Percentiles rank a stretch among this genome's conserved stretches.
phyloP scores from a whole-genome alignment of 2,888 invertebrate species.

The Caenorhabditis angaria region DNA sequence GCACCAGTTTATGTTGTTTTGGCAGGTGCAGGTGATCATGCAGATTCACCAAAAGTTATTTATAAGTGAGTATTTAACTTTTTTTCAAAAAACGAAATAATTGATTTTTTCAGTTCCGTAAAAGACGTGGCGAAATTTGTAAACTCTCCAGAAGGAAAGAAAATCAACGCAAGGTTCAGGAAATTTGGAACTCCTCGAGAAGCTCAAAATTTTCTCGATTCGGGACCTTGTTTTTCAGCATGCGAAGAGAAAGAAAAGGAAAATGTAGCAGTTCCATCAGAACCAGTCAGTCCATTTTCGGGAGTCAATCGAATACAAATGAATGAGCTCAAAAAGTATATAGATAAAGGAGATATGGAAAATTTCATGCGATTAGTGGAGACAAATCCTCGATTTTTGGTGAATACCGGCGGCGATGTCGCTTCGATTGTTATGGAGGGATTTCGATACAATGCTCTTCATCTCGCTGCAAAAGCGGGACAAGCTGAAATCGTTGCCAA shows the following conservation, averaged over 20 bases:
- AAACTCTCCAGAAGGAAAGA: slow-evolving; percentile 53
- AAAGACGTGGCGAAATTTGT: slow-evolving; percentile 56
- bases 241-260: not conserved
- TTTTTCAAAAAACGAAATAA: not conserved
- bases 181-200: slow-evolving; percentile 47
- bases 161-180: slow-evolving; percentile 48
- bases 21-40: slow-evolving; percentile 33
- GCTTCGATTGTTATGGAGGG: slow-evolving; percentile 57
- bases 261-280: not conserved
- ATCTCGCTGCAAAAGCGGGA: slow-evolving; percentile 50
- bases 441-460: slow-evolving; percentile 53
- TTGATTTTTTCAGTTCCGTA: slow-evolving; percentile 26
- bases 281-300: slow-evolving; percentile 43
- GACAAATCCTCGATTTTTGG: slow-evolving; percentile 50
- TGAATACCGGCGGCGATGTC: slow-evolving; percentile 54
- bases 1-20: slow-evolving; percentile 46
- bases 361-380: slow-evolving; percentile 38
- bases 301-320: slow-evolving; percentile 42
- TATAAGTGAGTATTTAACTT: slow-evolving; percentile 28
- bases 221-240: slow-evolving; percentile 14
- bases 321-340: slow-evolving; percentile 46
- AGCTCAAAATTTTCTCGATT: slow-evolving; percentile 39
- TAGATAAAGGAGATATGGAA: slow-evolving; percentile 44
- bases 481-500: slow-evolving; percentile 23
- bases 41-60: slow-evolving; percentile 43